Evolutionary conservation across 2,888 invertebrate genomes (phyloP).

Genomic region (Ochropacha duplaris): DNA sequence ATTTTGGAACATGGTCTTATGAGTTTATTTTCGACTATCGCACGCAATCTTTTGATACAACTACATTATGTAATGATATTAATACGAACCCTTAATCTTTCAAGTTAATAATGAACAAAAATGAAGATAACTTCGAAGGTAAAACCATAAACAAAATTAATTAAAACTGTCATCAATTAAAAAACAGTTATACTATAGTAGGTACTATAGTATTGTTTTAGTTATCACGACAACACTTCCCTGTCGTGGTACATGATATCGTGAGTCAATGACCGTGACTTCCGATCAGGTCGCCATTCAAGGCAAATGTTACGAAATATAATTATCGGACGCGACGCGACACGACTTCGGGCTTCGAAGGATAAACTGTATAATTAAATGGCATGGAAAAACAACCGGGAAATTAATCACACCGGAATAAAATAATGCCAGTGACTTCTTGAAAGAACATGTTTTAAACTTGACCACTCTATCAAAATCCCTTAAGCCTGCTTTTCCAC

Average conservation of each 20-base stretch:
- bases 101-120: too few relatives aligned
- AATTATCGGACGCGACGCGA: constrained; percentile 8
- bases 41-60: too few relatives aligned
- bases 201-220: neutral
- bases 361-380: neutral
- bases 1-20: too few relatives aligned
- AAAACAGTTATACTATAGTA: neutral
- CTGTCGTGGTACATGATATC: constrained; percentile 32
- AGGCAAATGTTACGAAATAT: constrained; percentile 32
- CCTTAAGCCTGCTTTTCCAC: too few relatives aligned
- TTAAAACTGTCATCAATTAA: neutral
- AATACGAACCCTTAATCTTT: too few relatives aligned
- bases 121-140: too few relatives aligned
- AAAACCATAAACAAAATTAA: neutral
- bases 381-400: neutral
- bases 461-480: too few relatives aligned
- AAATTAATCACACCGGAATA: neutral
- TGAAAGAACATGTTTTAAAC: too few relatives aligned
- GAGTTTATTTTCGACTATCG: too few relatives aligned
- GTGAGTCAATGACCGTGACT: constrained; percentile 50
- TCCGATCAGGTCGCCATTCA: constrained; percentile 36
- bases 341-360: neutral
- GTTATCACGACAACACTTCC: constrained; percentile 8
- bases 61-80: too few relatives aligned
- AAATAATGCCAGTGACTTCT: neutral